Percentiles rank a stretch among this genome's conserved stretches.
Evolutionary conservation across 2,797 vertebrate species (phyloP).

Genomic region (Alauda arvensis): DNA sequence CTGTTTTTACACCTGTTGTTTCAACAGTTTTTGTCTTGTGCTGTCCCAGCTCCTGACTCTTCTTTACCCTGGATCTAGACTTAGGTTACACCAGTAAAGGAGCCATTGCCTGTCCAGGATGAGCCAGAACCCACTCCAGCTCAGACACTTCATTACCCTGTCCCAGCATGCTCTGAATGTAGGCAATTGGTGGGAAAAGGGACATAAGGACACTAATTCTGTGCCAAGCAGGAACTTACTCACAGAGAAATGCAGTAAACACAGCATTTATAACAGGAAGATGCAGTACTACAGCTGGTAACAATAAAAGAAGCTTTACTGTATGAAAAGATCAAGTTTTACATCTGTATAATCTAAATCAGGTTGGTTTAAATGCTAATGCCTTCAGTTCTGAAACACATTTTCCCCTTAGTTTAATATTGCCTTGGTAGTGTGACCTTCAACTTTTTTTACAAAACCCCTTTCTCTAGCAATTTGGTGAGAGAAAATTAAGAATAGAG

Average conservation of each 20-base stretch:
- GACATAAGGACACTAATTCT: background rate
- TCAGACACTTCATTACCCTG: background rate
- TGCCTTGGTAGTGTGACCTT: background rate
- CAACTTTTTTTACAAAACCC: conserved; percentile 15
- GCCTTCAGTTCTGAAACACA: background rate
- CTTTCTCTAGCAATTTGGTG: background rate
- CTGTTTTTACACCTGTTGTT: background rate
- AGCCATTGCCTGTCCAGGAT: background rate
- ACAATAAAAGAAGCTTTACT: conserved; percentile 16
- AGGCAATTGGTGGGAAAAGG: background rate
- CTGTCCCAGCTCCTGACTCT: background rate
- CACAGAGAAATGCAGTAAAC: conserved; percentile 8
- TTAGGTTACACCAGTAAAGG: background rate
- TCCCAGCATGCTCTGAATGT: background rate
- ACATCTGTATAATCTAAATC: conserved; percentile 42
- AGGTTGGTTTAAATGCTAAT: conserved; percentile 41
- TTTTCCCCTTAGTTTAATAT: conserved; percentile 28
- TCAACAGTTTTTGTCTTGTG: background rate
- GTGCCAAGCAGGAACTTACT: background rate
- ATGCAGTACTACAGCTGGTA: conserved; percentile 11
- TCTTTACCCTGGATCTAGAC: background rate
- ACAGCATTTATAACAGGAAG: background rate
- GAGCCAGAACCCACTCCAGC: background rate
- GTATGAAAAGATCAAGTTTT: conserved; percentile 45
- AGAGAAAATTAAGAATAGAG: conserved; percentile 39